Evolutionary conservation across 2,797 vertebrate species (phyloP).

Genomic region (Smutsia temminckii): DNA sequence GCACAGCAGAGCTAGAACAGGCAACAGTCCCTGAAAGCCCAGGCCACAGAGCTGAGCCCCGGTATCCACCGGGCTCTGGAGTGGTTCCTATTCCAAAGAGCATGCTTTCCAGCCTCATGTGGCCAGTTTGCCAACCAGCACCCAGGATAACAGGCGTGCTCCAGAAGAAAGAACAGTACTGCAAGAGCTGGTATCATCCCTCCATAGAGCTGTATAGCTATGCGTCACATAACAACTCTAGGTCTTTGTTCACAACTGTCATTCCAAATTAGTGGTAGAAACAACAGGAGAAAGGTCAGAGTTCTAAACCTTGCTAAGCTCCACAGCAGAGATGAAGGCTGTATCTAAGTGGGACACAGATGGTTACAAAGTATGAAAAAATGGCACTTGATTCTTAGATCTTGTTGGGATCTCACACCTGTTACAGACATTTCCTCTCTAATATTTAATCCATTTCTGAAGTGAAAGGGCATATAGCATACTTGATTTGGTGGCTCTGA

Average conservation of each 20-base stretch:
- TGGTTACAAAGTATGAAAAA: neutral
- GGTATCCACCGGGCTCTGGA: neutral
- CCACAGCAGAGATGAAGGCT: neutral
- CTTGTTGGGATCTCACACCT: neutral
- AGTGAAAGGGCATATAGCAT: neutral
- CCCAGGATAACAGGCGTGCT: neutral
- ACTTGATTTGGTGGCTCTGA: constrained; percentile 39
- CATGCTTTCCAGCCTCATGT: neutral
- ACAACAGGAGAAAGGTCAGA: neutral
- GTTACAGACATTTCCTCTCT: neutral
- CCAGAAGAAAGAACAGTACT: neutral
- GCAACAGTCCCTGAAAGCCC: neutral
- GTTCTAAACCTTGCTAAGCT: neutral
- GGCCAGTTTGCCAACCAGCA: neutral
- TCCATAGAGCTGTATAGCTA: neutral
- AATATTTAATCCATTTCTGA: neutral
- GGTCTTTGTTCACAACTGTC: neutral
- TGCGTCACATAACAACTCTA: neutral
- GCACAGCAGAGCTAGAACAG: constrained; percentile 91
- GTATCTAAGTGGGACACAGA: neutral
- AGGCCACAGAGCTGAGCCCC: neutral
- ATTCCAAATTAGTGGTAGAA: neutral
- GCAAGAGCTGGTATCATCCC: neutral
- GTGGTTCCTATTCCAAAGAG: neutral
- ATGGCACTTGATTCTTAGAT: neutral